These are phyloP conservation scores for Alentia gelatinosa DNA, from an alignment of 2,888 invertebrate species.

Conservation along the genomic window DNA sequence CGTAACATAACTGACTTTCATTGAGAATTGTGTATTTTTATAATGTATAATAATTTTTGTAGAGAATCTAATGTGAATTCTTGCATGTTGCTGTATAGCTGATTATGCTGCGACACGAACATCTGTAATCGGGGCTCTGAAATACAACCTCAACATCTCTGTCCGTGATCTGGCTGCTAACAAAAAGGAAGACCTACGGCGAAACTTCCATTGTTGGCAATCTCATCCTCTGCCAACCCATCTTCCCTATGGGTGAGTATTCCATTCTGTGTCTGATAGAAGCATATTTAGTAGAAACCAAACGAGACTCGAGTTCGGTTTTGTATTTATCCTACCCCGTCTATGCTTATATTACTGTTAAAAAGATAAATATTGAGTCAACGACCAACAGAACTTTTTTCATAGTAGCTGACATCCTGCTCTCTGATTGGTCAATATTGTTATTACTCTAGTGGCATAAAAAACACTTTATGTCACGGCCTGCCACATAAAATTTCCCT, in stretches of 20 bases:
- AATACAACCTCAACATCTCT: slow-evolving; percentile 68
- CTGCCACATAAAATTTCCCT: too few relatives aligned
- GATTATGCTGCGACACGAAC: slow-evolving; percentile 70
- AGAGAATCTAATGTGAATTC: too few relatives aligned
- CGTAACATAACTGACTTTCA: too few relatives aligned
- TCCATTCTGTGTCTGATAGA: background rate
- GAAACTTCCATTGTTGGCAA: slow-evolving; percentile 76
- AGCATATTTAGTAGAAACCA: too few relatives aligned
- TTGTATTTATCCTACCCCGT: too few relatives aligned
- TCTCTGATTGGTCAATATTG: too few relatives aligned
- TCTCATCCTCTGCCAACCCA: slow-evolving; percentile 69
- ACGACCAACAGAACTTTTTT: background rate
- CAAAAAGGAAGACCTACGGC: slow-evolving; percentile 74
- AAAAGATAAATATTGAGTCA: background rate
- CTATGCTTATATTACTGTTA: too few relatives aligned
- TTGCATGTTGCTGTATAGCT: slow-evolving; percentile 65
- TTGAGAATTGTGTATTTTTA: too few relatives aligned
- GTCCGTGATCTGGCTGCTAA: slow-evolving; percentile 68
- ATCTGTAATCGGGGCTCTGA: slow-evolving; percentile 73
- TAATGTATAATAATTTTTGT: too few relatives aligned
- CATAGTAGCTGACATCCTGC: background rate
- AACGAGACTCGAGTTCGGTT: too few relatives aligned
- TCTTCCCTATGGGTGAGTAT: slow-evolving; percentile 68
- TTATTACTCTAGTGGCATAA: too few relatives aligned
- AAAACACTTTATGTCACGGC: too few relatives aligned